phyloP scores from a whole-genome alignment of 2,113 vertebrate species.

The Misgurnus mizolepis region DNA sequence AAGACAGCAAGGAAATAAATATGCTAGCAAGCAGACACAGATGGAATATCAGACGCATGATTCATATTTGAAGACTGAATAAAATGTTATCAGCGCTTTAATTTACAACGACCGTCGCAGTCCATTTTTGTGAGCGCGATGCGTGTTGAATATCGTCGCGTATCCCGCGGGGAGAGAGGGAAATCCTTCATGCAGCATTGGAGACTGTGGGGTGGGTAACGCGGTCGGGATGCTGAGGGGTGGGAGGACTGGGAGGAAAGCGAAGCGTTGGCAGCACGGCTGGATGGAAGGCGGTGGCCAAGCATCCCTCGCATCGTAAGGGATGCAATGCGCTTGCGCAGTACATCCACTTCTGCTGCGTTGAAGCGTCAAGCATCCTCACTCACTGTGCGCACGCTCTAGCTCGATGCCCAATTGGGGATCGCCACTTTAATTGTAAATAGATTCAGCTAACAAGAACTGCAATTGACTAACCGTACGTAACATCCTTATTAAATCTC shows the following conservation, averaged over 20 bases:
- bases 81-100: conserved; percentile 75
- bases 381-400: conserved; percentile 14
- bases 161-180: conserved; percentile 53
- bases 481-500: background rate
- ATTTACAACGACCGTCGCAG: conserved; percentile 64
- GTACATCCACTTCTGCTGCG: conserved; percentile 38
- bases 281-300: conserved; percentile 75
- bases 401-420: background rate
- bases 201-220: conserved; percentile 53
- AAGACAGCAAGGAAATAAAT: conserved; percentile 72
- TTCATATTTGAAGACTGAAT: conserved; percentile 81
- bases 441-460: background rate
- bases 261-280: conserved; percentile 45
- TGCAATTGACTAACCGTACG: background rate
- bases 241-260: conserved; percentile 62
- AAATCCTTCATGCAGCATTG: conserved; percentile 44
- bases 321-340: conserved; percentile 48
- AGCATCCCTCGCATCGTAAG: conserved; percentile 58
- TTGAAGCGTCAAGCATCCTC: conserved; percentile 22
- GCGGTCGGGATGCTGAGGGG: conserved; percentile 61
- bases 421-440: background rate
- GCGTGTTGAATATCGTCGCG: conserved; percentile 62
- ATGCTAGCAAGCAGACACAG: conserved; percentile 79
- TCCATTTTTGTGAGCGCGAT: conserved; percentile 65
- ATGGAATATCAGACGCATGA: conserved; percentile 83